Conservation (phyloP, 2,797 vertebrate genomes). For the Heterohyrax brucei region DNA sequence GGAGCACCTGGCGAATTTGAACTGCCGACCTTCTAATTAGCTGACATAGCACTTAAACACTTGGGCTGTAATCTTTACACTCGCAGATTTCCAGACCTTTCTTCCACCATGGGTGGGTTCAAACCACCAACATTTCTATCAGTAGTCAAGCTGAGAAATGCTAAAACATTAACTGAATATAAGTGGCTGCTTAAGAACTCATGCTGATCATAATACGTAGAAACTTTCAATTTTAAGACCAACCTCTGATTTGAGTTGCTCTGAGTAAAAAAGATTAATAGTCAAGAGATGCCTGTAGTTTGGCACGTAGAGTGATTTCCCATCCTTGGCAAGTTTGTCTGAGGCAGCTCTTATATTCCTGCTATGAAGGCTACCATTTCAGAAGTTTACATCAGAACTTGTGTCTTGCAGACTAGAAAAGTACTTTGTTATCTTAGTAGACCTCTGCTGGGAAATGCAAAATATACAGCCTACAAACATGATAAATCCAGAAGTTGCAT, state of each 20-base stretch:
- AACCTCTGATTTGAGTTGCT: neutral
- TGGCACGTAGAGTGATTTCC: neutral
- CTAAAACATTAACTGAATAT: neutral
- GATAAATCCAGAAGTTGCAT: neutral
- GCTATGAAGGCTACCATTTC: neutral
- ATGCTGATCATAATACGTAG: no score
- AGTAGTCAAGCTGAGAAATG: neutral
- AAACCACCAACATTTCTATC: neutral
- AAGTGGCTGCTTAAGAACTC: neutral
- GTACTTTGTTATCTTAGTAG: neutral
- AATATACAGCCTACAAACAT: neutral
- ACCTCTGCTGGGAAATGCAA: conserved; percentile 32
- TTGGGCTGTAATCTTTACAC: neutral
- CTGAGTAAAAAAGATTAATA: neutral
- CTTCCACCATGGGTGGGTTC: neutral
- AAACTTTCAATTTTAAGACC: neutral
- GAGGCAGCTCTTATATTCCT: neutral
- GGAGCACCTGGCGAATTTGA: no score
- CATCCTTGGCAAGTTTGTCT: neutral
- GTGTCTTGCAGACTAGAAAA: neutral
- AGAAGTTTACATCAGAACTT: neutral
- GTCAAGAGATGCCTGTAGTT: neutral
- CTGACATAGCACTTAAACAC: no score
- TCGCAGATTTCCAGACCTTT: neutral
- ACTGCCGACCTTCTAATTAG: no score